These are phyloP conservation scores for Orycteropus afer DNA, from an alignment of 2,113 vertebrate genomes.

Conservation along the genomic window DNA sequence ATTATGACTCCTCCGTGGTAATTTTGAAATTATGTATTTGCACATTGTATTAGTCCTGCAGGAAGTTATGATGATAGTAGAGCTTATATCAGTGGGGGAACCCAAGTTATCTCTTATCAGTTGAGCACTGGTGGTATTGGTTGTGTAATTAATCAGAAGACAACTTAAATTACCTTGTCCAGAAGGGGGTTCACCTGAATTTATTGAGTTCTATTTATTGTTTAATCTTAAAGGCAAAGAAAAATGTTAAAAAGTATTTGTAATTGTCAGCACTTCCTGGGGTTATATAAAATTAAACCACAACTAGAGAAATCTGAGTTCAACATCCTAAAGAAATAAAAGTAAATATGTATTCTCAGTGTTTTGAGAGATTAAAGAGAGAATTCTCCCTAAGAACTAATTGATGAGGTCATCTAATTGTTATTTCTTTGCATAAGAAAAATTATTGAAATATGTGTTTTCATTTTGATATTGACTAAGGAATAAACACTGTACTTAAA, in stretches of 20 bases:
- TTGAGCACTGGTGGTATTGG: neutral
- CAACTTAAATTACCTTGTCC: constrained; percentile 56
- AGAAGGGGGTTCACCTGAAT: neutral
- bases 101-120: constrained; percentile 27
- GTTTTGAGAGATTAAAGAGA: neutral
- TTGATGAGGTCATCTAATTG: neutral
- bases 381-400: neutral
- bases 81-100: neutral
- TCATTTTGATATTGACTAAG: neutral
- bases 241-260: constrained; percentile 37
- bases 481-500: neutral
- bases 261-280: constrained; percentile 29
- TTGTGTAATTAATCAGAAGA: constrained; percentile 51
- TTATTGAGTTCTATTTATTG: constrained; percentile 40
- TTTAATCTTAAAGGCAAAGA: constrained; percentile 64
- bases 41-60: neutral
- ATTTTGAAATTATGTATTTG: constrained; percentile 26
- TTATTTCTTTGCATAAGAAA: neutral
- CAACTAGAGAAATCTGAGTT: neutral
- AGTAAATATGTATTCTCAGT: neutral
- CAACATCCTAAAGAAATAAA: neutral
- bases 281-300: constrained; percentile 57
- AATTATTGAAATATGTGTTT: constrained; percentile 15
- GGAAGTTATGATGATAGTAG: constrained; percentile 2
- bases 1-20: neutral